Percentiles rank a stretch among this genome's conserved stretches.
Conservation (phyloP, 2,797 vertebrate species). For the Pantherophis alleghaniensis region DNA sequence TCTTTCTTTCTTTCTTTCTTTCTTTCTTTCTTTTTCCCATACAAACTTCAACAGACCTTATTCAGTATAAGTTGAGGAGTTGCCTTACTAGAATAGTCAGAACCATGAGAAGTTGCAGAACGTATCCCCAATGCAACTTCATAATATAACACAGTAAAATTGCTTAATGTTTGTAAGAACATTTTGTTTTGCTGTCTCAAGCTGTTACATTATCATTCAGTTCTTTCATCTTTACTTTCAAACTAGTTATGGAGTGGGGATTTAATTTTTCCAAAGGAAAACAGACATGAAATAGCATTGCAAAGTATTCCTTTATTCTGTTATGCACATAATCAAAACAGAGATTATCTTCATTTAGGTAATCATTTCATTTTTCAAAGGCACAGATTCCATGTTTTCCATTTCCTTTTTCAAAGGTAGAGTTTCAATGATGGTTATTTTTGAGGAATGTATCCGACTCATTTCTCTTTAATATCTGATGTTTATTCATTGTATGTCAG, state of each 20-base stretch:
- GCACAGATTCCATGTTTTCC: neutral
- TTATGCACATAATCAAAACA: slow-evolving; percentile 22
- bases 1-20: too few species aligned
- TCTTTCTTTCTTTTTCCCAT: neutral
- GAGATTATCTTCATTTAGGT: neutral
- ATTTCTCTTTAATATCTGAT: neutral
- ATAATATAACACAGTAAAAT: neutral
- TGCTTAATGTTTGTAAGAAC: neutral
- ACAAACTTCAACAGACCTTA: neutral
- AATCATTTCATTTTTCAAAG: neutral
- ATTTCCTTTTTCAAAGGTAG: neutral
- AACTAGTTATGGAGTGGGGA: slow-evolving; percentile 22
- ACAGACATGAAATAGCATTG: neutral
- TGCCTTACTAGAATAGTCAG: neutral
- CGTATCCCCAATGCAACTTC: neutral
- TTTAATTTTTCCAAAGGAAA: slow-evolving; percentile 27
- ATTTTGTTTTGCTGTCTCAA: slow-evolving; percentile 4
- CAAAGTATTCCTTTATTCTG: neutral
- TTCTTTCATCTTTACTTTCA: neutral
- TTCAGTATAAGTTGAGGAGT: neutral
- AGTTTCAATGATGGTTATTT: neutral
- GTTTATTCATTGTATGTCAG: neutral
- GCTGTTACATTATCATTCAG: slow-evolving; percentile 3
- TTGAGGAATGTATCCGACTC: neutral
- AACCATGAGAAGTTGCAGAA: neutral